Evolutionary conservation across 1,140 invertebrate species (phyloP), one percentile per base, ranked within the genome.

Genomic region (Meloidogyne floridensis): DNA sequence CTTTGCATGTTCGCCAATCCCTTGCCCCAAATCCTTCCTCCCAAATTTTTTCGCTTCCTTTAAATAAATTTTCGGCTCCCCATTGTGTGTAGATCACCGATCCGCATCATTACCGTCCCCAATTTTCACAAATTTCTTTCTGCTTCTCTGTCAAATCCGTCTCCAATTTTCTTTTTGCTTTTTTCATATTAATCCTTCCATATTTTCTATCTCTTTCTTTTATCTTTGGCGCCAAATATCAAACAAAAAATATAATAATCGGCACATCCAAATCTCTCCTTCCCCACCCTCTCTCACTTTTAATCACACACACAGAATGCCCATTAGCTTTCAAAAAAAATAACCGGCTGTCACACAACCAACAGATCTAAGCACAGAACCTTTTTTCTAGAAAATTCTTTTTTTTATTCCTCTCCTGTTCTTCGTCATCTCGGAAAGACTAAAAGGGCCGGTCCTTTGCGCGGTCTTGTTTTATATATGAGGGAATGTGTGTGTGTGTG

Each of bases 81-180:
- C 4, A 13, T 7, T n/a, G 15, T n/a, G 15, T 65, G n/a, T 15
- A 65, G 59, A 65, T 65, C 59, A 65, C 59, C 59, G 59, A 65
- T 65, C 59, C 59, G 59, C 59, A 73, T 42, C 47, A 42, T 43
- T 73, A 15, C 47, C 72, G 32, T 42, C 72, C 0, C 20, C 32
- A 51, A 75, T 75, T 43, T 73, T 43, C 53, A 32, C 32, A 15
- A 15, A 75, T 47, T 10, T 75, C 42, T 75, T 20, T 75, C 15
- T n/a, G 9, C 15, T 42, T 42, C 8, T 53, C 43, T 18, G 10
- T 13, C 47, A 47, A 47, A 47, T 47, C 47, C 47, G 47, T 47
- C 32, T 32, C 47, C 47, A 47, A 6, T 47, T 47, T 47, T 47
- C 10, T n/a, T 32, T 32, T 74, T 74, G 8, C 18, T 43, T 73